Conservation (phyloP, 2,888 invertebrate genomes). For the Papilio gigon region DNA sequence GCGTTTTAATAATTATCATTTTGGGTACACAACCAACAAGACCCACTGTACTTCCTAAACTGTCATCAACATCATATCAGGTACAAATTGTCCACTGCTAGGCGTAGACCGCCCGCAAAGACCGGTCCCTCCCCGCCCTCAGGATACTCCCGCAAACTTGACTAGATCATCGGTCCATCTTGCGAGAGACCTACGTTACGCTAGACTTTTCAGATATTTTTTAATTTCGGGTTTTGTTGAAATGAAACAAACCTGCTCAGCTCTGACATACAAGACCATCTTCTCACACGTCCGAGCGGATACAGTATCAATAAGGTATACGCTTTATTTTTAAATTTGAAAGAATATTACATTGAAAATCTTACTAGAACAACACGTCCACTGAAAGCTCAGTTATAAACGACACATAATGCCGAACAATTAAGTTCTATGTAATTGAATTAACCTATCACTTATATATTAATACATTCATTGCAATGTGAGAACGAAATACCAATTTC, state of each 20-base stretch:
- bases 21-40: too few species aligned
- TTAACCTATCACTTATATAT: conserved; percentile 66
- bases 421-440: conserved; percentile 62
- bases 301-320: conserved; percentile 57
- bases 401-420: conserved; percentile 64
- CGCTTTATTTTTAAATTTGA: conserved; percentile 69
- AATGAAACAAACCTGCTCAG: conserved; percentile 37
- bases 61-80: too few species aligned
- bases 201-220: too few species aligned
- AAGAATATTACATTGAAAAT: conserved; percentile 76
- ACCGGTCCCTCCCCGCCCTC: too few species aligned
- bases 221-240: background rate
- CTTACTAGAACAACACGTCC: conserved; percentile 66
- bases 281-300: background rate
- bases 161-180: too few species aligned
- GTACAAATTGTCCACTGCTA: too few species aligned
- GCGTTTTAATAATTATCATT: too few species aligned
- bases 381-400: conserved; percentile 70
- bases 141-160: too few species aligned
- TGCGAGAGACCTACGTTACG: too few species aligned
- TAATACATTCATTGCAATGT: conserved; percentile 69
- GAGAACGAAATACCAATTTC: conserved; percentile 63
- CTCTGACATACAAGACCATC: background rate
- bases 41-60: too few species aligned
- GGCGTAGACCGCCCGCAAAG: too few species aligned